Evolutionary conservation across 2,797 vertebrate genomes (phyloP), one percentile per base, ranked within the genome.

Genomic region (Anguilla obscura): DNA sequence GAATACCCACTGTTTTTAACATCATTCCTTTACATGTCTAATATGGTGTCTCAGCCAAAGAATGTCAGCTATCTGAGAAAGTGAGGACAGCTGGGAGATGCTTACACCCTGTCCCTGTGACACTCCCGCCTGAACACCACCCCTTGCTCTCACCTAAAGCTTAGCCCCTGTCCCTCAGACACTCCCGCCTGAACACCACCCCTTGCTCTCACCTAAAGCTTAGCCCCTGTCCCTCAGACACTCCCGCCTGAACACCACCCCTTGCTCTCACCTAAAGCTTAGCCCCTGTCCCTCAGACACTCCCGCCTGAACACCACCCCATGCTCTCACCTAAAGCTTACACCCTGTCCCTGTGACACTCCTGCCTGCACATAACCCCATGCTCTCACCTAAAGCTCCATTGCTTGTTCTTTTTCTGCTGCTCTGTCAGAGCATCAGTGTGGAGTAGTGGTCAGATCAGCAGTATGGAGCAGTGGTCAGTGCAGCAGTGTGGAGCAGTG

Each of bases 1-100:
- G 71, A 12, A 87, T 18, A n/a, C 3, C 33, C 36, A n/a, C 36
- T 66, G 85, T 86, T 74, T 86, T 86, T 86, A 74, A 27, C 48
- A 7, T 69, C 48, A 74, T 50, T n/a, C 24, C 48, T 71, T 27
- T 63, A 21, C 63, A 27, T 71, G 48, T 86, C 63, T 30, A 86
- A 86, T 76, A 45, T 79, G 36, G 74, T 79, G 74, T 79, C 74
- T 79, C 74, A 79, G 74, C 36, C 2, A 5, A 45, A 79, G 36
- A 79, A 79, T 79, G 33, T 45, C 36, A 79, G 18, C 33, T 79
- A 45, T 79, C 36, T 79, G 74, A 8, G 36, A 79, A 79, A 79
- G 74, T 79, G 74, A 79, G 36, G 74, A 79, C 74, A 79, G 74
- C 36, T 45, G 24, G 36, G 36, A 14, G 27, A 45, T 79, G 45